phyloP scores from a whole-genome alignment of 2,113 vertebrate species.

The Pandion haliaetus region DNA sequence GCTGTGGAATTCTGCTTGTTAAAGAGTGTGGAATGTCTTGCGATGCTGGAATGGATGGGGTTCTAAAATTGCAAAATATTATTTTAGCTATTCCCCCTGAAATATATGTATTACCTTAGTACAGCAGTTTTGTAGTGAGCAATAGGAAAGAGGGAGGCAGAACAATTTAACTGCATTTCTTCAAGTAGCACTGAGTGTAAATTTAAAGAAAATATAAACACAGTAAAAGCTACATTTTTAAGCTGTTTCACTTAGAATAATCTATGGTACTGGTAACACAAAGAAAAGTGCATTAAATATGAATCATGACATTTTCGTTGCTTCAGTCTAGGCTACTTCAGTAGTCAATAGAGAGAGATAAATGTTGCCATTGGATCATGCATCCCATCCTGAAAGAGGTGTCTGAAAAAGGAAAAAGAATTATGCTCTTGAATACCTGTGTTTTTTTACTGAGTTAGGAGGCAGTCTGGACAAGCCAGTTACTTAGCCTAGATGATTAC shows the following conservation, averaged over 20 bases:
- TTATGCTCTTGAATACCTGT: background rate
- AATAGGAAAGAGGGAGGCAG: background rate
- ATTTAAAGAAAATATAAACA: background rate
- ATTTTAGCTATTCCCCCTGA: background rate
- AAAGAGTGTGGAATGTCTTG: background rate
- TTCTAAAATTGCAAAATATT: background rate
- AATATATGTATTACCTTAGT: background rate
- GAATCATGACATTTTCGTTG: background rate
- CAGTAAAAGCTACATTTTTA: background rate
- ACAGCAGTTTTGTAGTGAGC: background rate
- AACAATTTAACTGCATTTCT: background rate
- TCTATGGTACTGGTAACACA: background rate
- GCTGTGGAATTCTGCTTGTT: background rate
- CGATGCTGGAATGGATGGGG: background rate
- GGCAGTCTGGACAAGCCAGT: background rate
- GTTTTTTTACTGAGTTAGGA: background rate
- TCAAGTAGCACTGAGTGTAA: background rate
- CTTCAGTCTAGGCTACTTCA: background rate
- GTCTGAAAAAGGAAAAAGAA: background rate
- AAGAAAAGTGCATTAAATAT: background rate
- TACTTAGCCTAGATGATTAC: background rate
- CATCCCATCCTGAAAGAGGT: background rate
- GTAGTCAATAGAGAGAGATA: background rate
- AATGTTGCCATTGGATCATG: slow-evolving; percentile 5
- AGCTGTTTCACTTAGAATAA: background rate